Base-by-base conservation (phyloP, 2,797 vertebrate species). In the Sternotherus odoratus region DNA sequence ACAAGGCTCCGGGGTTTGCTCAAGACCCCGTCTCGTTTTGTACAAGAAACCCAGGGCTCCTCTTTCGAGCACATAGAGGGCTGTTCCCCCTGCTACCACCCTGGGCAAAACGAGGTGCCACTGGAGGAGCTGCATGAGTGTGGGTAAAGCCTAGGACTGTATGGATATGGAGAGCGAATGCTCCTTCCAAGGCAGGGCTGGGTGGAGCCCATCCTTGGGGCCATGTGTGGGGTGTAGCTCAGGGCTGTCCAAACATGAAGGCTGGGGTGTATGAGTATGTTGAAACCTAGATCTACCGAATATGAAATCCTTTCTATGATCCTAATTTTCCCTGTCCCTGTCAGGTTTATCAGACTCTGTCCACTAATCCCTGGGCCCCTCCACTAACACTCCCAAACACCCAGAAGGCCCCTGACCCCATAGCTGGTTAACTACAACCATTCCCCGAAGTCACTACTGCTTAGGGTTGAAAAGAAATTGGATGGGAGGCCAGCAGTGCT, bases 401-500 rank as follows among this genome's bases (percentile, higher is more conserved):
- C 4, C 50, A 92, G 82, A 79, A 87, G 91, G 81, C 92, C 46
- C 85, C 92, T 95, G 91, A 87, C 60, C 91, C 90, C 79, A 88
- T 49, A 88, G 88, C 53, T 50, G 92, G 80, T 88, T 90, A 90
- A 93, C 88, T 95, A 91, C 93, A 74, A 57, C 63, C 49, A 17
- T 56, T 85, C 8, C 5, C 30, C 30, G 50, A 50, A 51, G 16
- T 63, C 26, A 5, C 39, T 75, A 21, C 50, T 17, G 7, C 48
- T 75, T 54, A 28, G 33, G 8, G 54, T 43, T 17, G 92, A 93
- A 92, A 95, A 86, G 54, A 92, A 10, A 85, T 80, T 3, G 1
- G 15, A 11, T 0, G 1, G 88, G 85, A 13, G 91, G 77, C 3
- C 91, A 57, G 72, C 89, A 96, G 82, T 51, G 90, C 49, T 96